A percentile compares a stretch with the other conserved stretches of the same genome.
phyloP scores from a whole-genome alignment of 2,797 vertebrate genomes.

The Clarias pachynema region DNA sequence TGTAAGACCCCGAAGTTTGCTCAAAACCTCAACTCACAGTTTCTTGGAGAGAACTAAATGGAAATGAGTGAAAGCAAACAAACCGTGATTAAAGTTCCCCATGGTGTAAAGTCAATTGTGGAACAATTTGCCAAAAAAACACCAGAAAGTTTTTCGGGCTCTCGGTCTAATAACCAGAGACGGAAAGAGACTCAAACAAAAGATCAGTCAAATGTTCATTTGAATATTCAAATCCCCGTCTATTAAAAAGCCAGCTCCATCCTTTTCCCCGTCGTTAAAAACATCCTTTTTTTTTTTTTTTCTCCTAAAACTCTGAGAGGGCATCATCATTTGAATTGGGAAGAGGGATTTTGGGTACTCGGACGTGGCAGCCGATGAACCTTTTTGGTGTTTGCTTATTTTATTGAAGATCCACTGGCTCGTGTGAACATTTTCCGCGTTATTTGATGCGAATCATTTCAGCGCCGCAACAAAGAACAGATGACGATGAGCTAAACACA shows the following conservation, averaged over 20 bases:
- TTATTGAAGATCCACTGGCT: slow-evolving; percentile 45
- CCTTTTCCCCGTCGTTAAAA: slow-evolving; percentile 72
- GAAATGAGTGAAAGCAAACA: slow-evolving; percentile 81
- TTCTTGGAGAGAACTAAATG: slow-evolving; percentile 73
- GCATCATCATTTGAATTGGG: slow-evolving; percentile 68
- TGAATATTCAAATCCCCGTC: slow-evolving; percentile 81
- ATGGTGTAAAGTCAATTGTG: slow-evolving; percentile 75
- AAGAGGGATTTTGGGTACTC: slow-evolving; percentile 49
- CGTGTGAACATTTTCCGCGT: not conserved
- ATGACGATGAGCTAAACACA: slow-evolving; percentile 29
- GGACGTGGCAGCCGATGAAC: slow-evolving; percentile 38
- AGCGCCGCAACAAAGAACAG: slow-evolving; percentile 15
- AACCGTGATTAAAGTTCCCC: slow-evolving; percentile 78
- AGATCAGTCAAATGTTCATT: slow-evolving; percentile 82
- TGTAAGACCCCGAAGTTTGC: slow-evolving; percentile 68
- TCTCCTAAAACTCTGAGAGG: slow-evolving; percentile 63
- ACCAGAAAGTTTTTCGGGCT: slow-evolving; percentile 74
- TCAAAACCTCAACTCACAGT: slow-evolving; percentile 76
- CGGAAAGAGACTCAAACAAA: slow-evolving; percentile 79
- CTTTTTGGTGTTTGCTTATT: slow-evolving; percentile 44
- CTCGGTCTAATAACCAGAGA: slow-evolving; percentile 80
- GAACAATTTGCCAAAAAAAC: slow-evolving; percentile 72
- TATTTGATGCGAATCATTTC: slow-evolving; percentile 38
- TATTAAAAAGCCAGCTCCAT: slow-evolving; percentile 76
- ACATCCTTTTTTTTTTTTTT: slow-evolving; percentile 63